Evolutionary conservation across 2,888 invertebrate species (phyloP), one percentile per base, ranked within the genome.

Genomic region (Hedya salicella): DNA sequence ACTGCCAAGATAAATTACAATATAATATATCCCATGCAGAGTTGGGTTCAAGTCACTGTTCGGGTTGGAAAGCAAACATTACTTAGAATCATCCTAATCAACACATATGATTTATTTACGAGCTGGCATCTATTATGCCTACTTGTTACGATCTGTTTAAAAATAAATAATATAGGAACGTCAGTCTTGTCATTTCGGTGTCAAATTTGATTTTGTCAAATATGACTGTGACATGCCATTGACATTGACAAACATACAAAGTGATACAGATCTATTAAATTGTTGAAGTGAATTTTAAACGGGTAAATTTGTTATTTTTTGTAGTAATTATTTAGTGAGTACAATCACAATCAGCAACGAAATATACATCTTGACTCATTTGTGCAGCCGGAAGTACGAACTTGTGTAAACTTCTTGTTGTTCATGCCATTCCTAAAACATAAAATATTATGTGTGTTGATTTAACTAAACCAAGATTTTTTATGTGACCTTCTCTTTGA

Each of bases 201-300:
- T 62, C 57, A 64, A 49, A 40, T 56, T 49, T 53, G 36, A 36
- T 46, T 62, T 62, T 62, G 62, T 40, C 50, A 50, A 30, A 14
- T 40, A 9, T 39, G 39, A 56, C 42, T 9, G 25, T 54, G 25
- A 63, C 13, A 5, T 49, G 57, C 50, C 42, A 50, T 44, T 64
- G 57, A 64, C 64, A 64, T 52, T 64, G 57, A 64, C 64, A 64
- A 57, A 9, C n/a, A n/a, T n/a, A n/a, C 21, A 9, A 11, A n/a
- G n/a, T n/a, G n/a, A 21, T 17, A 46, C 53, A 53, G 52, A 40
- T 19, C 14, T 21, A 49, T 17, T n/a, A 13, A 49, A 25, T 25
- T 50, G 3, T n/a, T 13, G 39, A 39, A n/a, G 13, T 30, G 21
- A 21, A 25, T 46, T 39, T 21, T 36, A 9, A n/a, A 52, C 32